A percentile compares a stretch with the other conserved stretches of the same genome.
Evolutionary conservation across 2,797 vertebrate species (phyloP).

Genomic region (Acanthiza pusilla): DNA sequence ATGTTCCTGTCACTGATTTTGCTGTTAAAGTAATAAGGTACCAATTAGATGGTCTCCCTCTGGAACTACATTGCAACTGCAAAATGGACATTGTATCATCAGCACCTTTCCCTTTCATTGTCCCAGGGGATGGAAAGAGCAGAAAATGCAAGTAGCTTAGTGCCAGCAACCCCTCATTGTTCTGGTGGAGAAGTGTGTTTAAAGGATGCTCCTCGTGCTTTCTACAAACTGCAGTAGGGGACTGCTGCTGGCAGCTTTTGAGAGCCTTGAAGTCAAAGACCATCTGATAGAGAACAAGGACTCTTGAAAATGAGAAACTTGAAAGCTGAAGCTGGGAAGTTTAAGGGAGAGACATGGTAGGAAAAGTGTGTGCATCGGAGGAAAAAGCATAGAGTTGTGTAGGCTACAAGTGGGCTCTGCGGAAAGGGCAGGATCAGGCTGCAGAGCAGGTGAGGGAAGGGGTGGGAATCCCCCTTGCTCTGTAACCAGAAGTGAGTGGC

Average conservation of each 20-base stretch:
- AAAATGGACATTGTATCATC: constrained; percentile 54
- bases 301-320: background rate
- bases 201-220: background rate
- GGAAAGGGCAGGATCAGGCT: background rate
- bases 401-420: background rate
- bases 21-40: constrained; percentile 51
- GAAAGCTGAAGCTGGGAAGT: background rate
- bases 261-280: background rate
- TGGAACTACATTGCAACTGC: constrained; percentile 54
- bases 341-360: background rate
- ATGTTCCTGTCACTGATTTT: constrained; percentile 23
- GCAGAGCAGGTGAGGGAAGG: background rate
- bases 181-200: background rate
- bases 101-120: background rate
- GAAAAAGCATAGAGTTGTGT: background rate
- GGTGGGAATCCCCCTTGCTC: background rate
- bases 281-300: background rate
- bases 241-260: background rate
- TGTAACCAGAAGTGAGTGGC: background rate
- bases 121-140: constrained; percentile 1
- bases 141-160: background rate
- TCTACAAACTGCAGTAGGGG: background rate
- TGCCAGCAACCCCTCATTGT: background rate
- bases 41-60: constrained; percentile 61
- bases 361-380: background rate